Evolutionary conservation across 2,888 invertebrate genomes (phyloP).

Genomic region (Gisinianus flammeolus): DNA sequence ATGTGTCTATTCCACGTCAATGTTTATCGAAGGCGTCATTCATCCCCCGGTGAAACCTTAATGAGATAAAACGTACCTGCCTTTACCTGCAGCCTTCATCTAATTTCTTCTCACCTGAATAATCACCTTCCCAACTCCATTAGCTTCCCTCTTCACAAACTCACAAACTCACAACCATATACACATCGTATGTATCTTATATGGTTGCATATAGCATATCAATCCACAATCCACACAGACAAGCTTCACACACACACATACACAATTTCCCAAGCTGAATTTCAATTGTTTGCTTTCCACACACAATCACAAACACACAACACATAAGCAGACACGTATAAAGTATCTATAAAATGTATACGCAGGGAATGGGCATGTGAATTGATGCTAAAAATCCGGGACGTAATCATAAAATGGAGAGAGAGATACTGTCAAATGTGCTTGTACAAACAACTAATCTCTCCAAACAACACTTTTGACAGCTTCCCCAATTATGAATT

Average conservation of each 20-base stretch:
- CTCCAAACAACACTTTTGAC: too few species aligned
- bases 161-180: too few species aligned
- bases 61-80: slow-evolving; percentile 43
- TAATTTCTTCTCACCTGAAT: slow-evolving; percentile 39
- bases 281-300: background rate
- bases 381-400: too few species aligned
- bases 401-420: too few species aligned
- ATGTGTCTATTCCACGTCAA: slow-evolving; percentile 43
- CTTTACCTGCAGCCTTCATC: slow-evolving; percentile 36
- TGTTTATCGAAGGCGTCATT: slow-evolving; percentile 46
- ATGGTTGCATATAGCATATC: too few species aligned
- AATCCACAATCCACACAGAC: background rate
- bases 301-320: background rate
- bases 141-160: background rate
- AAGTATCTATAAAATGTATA: background rate
- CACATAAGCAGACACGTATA: background rate
- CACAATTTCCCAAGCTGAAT: too few species aligned
- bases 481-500: too few species aligned
- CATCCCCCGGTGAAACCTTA: slow-evolving; percentile 42
- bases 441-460: too few species aligned
- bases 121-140: slow-evolving; percentile 35
- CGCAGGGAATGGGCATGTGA: too few species aligned
- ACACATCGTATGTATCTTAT: too few species aligned
- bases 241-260: background rate
- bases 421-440: too few species aligned